These are phyloP conservation scores for Drosophila conformis DNA, from an alignment of 2,888 invertebrate species.

Conservation along the genomic window DNA sequence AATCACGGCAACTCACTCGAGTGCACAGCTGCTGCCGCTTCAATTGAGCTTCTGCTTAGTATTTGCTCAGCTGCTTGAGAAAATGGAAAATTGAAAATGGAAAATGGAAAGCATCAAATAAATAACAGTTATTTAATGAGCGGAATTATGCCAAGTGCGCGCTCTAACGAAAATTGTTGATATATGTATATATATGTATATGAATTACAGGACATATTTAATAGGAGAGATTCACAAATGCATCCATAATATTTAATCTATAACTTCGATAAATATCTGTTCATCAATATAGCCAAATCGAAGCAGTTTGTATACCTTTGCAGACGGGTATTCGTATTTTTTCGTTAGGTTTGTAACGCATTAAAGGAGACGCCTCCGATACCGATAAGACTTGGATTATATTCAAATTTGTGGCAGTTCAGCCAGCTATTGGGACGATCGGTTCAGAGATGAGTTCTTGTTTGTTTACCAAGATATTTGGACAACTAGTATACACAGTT, in stretches of 20 bases:
- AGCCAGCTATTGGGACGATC: background rate
- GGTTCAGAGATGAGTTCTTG: background rate
- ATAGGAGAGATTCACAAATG: background rate
- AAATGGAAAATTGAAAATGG: background rate
- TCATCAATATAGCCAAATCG: background rate
- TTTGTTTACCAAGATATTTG: background rate
- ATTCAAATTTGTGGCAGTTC: no score
- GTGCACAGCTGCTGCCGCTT: constrained; percentile 13
- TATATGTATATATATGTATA: no score
- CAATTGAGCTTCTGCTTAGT: background rate
- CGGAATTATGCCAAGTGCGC: background rate
- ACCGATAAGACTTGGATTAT: background rate
- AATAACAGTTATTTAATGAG: background rate
- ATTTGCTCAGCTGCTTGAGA: background rate
- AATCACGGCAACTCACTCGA: constrained; percentile 25
- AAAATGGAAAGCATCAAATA: background rate
- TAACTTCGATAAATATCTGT: background rate
- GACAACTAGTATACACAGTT: background rate
- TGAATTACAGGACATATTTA: background rate
- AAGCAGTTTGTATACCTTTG: background rate
- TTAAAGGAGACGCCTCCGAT: background rate
- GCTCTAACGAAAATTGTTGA: background rate
- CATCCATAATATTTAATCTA: no score
- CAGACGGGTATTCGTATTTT: background rate
- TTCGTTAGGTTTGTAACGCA: background rate